phyloP scores from a whole-genome alignment of 2,113 vertebrate genomes.

The Uropsilus gracilis region DNA sequence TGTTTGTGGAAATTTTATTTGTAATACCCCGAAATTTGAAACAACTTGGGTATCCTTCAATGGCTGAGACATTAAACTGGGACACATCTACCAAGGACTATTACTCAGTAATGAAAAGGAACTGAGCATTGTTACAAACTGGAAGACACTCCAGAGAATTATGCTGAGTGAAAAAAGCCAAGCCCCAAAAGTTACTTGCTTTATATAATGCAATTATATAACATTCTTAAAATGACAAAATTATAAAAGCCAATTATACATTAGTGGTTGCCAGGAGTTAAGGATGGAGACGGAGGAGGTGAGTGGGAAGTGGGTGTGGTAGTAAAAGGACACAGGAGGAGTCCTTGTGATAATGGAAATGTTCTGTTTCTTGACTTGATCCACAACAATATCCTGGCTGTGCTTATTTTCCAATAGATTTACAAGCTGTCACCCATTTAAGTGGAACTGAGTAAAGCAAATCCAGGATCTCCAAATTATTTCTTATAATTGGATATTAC shows the following conservation, averaged over 20 bases:
- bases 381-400: background rate
- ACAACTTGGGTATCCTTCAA: background rate
- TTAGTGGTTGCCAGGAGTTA: background rate
- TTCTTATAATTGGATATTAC: background rate
- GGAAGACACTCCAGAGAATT: background rate
- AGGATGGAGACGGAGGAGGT: background rate
- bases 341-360: background rate
- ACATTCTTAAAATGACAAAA: background rate
- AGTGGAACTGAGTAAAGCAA: background rate
- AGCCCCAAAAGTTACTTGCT: background rate
- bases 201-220: background rate
- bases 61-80: background rate
- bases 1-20: background rate
- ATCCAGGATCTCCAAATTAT: background rate
- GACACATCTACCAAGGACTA: background rate
- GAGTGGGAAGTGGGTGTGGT: background rate
- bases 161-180: background rate
- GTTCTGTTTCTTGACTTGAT: background rate
- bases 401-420: background rate
- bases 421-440: background rate
- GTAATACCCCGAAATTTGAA: background rate
- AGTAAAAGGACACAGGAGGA: background rate
- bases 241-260: background rate
- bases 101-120: background rate
- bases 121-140: background rate